phyloP scores from a whole-genome alignment of 1,140 invertebrate species.

The Drosophila leontia region DNA sequence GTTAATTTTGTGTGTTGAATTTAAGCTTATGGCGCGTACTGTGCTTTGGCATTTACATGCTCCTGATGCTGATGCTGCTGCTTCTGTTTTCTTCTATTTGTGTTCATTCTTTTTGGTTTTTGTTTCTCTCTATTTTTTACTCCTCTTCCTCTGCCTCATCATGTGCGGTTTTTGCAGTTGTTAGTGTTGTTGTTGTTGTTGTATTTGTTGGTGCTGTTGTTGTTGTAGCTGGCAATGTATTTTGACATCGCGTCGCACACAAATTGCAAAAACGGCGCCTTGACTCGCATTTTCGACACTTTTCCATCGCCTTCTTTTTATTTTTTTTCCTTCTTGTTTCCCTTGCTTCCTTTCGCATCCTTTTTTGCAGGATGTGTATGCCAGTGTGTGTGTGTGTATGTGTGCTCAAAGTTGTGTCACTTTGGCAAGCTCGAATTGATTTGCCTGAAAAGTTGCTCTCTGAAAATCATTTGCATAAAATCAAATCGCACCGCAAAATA shows the following conservation, averaged over 20 bases:
- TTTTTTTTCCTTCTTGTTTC: slow-evolving; percentile 26
- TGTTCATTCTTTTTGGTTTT: slow-evolving; percentile 4
- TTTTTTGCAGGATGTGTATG: slow-evolving; percentile 30
- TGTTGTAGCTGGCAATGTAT: slow-evolving; percentile 47
- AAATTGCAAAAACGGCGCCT: slow-evolving; percentile 77
- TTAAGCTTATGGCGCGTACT: slow-evolving; percentile 30
- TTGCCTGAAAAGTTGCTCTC: slow-evolving; percentile 69
- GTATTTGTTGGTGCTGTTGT: slow-evolving; percentile 6
- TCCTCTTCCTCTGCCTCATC: slow-evolving; percentile 11
- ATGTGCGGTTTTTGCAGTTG: slow-evolving; percentile 19
- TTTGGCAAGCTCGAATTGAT: slow-evolving; percentile 80
- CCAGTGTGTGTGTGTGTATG: slow-evolving; percentile 12
- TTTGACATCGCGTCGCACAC: slow-evolving; percentile 67
- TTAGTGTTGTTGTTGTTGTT: slow-evolving; percentile 9
- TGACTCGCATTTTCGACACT: slow-evolving; percentile 63
- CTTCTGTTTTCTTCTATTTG: slow-evolving; percentile 22
- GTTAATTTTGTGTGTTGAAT: neutral
- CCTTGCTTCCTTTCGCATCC: slow-evolving; percentile 33
- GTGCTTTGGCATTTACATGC: slow-evolving; percentile 41
- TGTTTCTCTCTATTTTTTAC: neutral
- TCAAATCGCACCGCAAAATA: slow-evolving; percentile 78
- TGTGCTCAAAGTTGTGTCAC: slow-evolving; percentile 56
- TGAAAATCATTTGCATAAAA: slow-evolving; percentile 78
- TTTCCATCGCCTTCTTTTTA: slow-evolving; percentile 28
- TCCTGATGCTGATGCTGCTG: slow-evolving; percentile 9